Percentiles rank a stretch among this genome's conserved stretches.
These are phyloP conservation scores for Schmidtea mediterranea DNA, from an alignment of 1,140 invertebrate genomes.

Conservation along the genomic window DNA sequence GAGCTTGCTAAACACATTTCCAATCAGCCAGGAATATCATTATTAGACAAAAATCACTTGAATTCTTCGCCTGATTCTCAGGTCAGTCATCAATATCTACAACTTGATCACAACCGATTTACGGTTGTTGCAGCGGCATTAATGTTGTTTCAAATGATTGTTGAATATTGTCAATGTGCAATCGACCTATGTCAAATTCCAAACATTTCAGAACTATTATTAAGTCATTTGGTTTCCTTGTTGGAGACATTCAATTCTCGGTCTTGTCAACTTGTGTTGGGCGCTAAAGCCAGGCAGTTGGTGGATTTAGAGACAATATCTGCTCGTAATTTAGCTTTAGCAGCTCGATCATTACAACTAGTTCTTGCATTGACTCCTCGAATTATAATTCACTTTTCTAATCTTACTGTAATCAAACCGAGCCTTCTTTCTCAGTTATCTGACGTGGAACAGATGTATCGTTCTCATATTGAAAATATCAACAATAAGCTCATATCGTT, in stretches of 20 bases:
- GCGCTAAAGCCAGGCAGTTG: slow-evolving; percentile 68
- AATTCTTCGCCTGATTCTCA: no score
- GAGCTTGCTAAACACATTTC: no score
- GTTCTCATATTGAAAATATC: slow-evolving; percentile 63
- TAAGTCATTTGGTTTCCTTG: slow-evolving; percentile 8
- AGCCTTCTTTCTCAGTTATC: slow-evolving; percentile 1
- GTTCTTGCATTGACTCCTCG: slow-evolving; percentile 33
- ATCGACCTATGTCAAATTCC: background rate
- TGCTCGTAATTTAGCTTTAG: slow-evolving; percentile 64
- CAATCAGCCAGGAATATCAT: no score
- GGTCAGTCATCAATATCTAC: no score
- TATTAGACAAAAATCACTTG: no score
- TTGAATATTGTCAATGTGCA: background rate
- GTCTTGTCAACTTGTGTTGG: slow-evolving; percentile 69
- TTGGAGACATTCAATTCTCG: slow-evolving; percentile 58
- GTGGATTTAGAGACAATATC: slow-evolving; percentile 85
- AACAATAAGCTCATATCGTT: slow-evolving; percentile 63
- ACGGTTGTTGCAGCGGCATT: background rate
- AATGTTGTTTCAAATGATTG: background rate
- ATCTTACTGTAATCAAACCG: slow-evolving; percentile 14
- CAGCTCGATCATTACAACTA: slow-evolving; percentile 50
- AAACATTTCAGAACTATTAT: background rate
- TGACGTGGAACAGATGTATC: slow-evolving; percentile 42
- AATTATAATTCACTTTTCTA: slow-evolving; percentile 28
- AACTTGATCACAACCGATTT: background rate